Evolutionary conservation across 2,888 invertebrate species (phyloP), one percentile per base, ranked within the genome.

Genomic region (Eupsilia transversa): DNA sequence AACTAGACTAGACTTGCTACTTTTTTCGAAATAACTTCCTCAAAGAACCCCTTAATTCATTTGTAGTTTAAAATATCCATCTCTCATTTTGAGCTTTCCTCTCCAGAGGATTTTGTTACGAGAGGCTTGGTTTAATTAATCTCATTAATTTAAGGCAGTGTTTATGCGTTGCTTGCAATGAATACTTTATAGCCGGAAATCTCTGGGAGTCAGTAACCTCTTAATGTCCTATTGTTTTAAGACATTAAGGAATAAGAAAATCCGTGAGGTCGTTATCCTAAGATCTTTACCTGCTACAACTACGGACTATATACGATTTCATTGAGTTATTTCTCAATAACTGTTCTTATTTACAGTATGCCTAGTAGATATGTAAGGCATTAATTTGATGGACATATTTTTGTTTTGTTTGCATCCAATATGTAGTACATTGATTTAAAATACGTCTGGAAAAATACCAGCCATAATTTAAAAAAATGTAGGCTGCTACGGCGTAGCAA

Each of bases 101-200:
- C 17, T 46, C 3, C 27, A 27, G 17, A 33, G 4, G 30, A 56
- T 56, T 75, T 75, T 38, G 10, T 75, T 20, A 43, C 20, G 35
- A 59, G 5, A 38, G 12, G 9, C 6, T 12, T 17, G n/a, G 9
- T 54, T 69, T 43, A 79, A 52, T 72, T 49, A 43, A 30, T 63
- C 9, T 57, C 41, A 77, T 70, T 54, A 54, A 60, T 78, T 78
- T 17, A 33, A 57, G 35, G 0, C 20, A 30, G 17, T 41, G 27
- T 30, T 41, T 17, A 33, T 38, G 10, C 30, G 27, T 54, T 27
- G 27, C 14, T 27, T 43, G 56, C 30, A 43, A 43, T 43, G 27
- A 56, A 57, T 56, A 1, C 10, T 5, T 52, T 14, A 41, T 35
- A 49, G 6, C 30, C 4, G 10, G 54, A 20, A 57, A 35, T n/a